These are phyloP conservation scores for Unio delphinus DNA, from an alignment of 2,888 invertebrate species.

Conservation along the genomic window DNA sequence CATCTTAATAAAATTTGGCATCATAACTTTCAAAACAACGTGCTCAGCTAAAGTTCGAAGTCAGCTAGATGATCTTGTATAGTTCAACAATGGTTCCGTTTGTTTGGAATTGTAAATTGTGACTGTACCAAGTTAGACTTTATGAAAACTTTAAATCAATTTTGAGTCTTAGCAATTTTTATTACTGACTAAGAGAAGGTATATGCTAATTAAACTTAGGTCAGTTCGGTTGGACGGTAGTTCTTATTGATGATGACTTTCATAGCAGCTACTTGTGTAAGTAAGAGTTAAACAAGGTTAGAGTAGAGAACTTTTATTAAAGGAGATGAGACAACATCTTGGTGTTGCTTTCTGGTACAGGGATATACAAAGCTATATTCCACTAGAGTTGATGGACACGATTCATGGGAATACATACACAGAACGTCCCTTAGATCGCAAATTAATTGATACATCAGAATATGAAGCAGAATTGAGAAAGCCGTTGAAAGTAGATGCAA, in stretches of 20 bases:
- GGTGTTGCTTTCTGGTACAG: constrained; percentile 8
- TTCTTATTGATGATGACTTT: constrained; percentile 35
- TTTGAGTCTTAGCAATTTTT: no score
- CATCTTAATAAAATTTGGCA: no score
- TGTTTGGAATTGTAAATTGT: constrained; percentile 6
- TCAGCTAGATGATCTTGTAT: no score
- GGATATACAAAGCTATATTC: constrained; percentile 2
- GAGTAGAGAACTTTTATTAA: constrained; percentile 34
- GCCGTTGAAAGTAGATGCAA: no score
- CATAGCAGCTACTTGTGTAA: constrained; percentile 39
- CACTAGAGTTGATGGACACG: constrained; percentile 15
- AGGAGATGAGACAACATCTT: constrained; percentile 9
- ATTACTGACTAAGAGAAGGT: background rate
- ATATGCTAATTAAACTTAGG: constrained; percentile 8
- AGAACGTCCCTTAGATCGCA: background rate
- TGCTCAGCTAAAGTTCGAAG: no score
- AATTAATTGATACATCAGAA: no score
- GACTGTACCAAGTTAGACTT: constrained; percentile 8
- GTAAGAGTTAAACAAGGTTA: constrained; percentile 47
- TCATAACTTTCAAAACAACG: no score
- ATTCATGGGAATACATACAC: constrained; percentile 5
- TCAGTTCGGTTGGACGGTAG: constrained; percentile 26
- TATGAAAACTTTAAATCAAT: no score
- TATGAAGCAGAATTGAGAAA: no score
- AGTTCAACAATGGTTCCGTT: constrained; percentile 3